Conservation (phyloP, 2,113 vertebrate genomes). For the Zootoca vivipara region DNA sequence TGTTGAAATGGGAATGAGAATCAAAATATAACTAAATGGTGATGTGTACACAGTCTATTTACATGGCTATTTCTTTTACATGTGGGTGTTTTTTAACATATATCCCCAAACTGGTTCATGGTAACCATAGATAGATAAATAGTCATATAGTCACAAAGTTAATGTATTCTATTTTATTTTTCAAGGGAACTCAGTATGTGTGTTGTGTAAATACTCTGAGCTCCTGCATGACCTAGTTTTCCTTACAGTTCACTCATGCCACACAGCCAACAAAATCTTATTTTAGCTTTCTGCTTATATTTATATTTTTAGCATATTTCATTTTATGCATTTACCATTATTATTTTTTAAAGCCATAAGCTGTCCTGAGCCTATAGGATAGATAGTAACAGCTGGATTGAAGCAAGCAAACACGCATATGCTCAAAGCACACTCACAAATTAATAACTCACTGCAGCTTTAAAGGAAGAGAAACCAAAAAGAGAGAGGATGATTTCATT, state of each 20-base stretch:
- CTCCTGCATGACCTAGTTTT: neutral
- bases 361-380: neutral
- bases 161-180: fast-evolving
- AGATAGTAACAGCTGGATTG: neutral
- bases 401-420: neutral
- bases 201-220: neutral
- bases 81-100: neutral
- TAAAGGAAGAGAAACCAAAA: neutral
- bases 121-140: neutral
- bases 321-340: neutral
- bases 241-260: neutral
- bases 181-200: neutral
- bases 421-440: neutral
- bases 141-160: fast-evolving
- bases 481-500: neutral
- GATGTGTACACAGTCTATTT: too few relatives aligned
- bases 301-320: slow-evolving; percentile 5
- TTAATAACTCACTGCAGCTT: neutral
- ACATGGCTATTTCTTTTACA: too few relatives aligned
- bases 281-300: neutral
- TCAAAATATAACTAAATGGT: too few relatives aligned
- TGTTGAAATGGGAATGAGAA: too few relatives aligned
- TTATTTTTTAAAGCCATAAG: neutral
- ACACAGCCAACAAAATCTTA: neutral
- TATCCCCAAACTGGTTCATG: neutral